Evolutionary conservation across 2,888 invertebrate species (phyloP).

Genomic region (Ctena decussata): DNA sequence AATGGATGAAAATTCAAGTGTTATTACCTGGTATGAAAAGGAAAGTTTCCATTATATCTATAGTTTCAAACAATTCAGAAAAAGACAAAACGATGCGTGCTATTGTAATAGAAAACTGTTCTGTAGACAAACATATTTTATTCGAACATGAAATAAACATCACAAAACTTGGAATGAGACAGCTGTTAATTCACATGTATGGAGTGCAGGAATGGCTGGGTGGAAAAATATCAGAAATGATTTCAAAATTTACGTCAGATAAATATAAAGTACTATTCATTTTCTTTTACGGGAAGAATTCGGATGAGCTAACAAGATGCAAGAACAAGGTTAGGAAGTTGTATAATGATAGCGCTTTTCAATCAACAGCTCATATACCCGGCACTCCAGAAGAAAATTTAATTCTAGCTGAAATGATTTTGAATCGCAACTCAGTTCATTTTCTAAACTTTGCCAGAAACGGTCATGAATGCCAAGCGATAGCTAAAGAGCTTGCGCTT

Average conservation of each 20-base stretch:
- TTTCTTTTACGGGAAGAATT: background rate
- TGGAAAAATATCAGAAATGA: background rate
- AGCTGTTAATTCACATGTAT: background rate
- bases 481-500: background rate
- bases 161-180: background rate
- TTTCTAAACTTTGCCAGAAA: background rate
- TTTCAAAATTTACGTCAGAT: background rate
- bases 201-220: background rate
- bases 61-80: background rate
- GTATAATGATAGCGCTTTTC: background rate
- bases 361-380: background rate
- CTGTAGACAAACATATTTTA: background rate
- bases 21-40: background rate
- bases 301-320: background rate
- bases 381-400: background rate
- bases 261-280: background rate
- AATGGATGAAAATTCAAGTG: background rate
- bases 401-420: background rate
- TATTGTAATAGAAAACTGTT: background rate
- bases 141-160: background rate
- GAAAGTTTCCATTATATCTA: background rate
- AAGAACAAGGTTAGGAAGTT: background rate
- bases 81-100: background rate
- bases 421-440: background rate
- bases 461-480: background rate